These are phyloP conservation scores for Rostratula benghalensis DNA, from an alignment of 2,113 vertebrate genomes.

Conservation along the genomic window DNA sequence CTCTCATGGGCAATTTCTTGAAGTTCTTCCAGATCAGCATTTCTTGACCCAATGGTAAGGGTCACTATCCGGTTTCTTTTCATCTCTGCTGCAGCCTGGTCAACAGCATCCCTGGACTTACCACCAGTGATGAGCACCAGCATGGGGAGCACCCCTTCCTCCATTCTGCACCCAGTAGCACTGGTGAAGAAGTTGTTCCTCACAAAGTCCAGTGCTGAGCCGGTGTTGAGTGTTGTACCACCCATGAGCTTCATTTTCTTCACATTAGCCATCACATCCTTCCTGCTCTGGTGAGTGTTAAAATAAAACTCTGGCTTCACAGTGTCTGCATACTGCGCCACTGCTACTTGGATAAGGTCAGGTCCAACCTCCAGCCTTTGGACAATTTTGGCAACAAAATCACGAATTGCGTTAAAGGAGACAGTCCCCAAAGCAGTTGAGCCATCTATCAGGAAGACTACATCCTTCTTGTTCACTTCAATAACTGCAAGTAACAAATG, in stretches of 20 bases:
- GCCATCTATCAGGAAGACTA: conserved; percentile 94
- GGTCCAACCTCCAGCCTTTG: conserved; percentile 86
- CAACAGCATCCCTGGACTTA: conserved; percentile 83
- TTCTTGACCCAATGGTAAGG: conserved; percentile 78
- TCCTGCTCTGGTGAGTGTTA: conserved; percentile 75
- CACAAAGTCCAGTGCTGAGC: conserved; percentile 85
- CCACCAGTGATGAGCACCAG: conserved; percentile 87
- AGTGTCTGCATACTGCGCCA: conserved; percentile 81
- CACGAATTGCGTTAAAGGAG: conserved; percentile 78
- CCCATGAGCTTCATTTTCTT: conserved; percentile 74
- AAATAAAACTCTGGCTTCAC: conserved; percentile 85
- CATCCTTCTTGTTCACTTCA: conserved; percentile 88
- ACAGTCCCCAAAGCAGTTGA: conserved; percentile 77
- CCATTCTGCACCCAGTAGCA: conserved; percentile 80
- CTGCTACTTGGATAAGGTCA: conserved; percentile 85
- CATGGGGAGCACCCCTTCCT: conserved; percentile 83
- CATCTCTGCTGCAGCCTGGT: conserved; percentile 75
- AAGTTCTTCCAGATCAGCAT: conserved; percentile 76
- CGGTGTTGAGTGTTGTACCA: conserved; percentile 78
- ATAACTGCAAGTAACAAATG: conserved; percentile 79
- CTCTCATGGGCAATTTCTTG: conserved; percentile 80
- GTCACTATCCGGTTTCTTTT: conserved; percentile 79
- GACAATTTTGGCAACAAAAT: conserved; percentile 84
- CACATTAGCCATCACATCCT: conserved; percentile 67
- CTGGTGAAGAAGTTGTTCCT: conserved; percentile 80